These are phyloP conservation scores for Anolis apletophallus DNA, from an alignment of 2,797 vertebrate genomes.

Conservation along the genomic window DNA sequence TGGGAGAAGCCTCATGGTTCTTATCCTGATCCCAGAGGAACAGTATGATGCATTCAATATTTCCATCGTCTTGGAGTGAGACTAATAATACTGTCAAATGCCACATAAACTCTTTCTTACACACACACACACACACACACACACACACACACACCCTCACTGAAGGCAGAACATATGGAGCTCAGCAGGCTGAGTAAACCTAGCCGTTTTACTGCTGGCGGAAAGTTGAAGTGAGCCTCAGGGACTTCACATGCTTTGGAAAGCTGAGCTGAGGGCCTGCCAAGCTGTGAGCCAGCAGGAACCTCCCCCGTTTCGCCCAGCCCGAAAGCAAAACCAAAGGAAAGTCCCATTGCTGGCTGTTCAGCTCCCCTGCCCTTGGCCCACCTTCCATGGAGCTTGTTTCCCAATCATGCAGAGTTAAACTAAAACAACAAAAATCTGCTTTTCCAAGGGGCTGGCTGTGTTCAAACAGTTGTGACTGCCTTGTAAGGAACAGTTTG, in stretches of 20 bases:
- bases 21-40: background rate
- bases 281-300: background rate
- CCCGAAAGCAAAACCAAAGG: background rate
- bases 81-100: background rate
- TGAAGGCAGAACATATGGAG: constrained; percentile 3
- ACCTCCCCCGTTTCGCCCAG: background rate
- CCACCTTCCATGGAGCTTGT: background rate
- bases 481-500: background rate
- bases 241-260: background rate
- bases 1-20: background rate
- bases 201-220: background rate
- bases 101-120: background rate
- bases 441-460: background rate
- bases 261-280: background rate
- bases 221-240: background rate
- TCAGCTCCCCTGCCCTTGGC: background rate
- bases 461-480: background rate
- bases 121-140: background rate
- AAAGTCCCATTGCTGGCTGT: background rate
- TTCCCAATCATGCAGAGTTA: background rate
- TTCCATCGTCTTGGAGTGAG: background rate
- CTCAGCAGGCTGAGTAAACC: constrained; percentile 14
- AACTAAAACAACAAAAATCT: background rate
- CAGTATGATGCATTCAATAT: background rate
- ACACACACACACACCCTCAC: too few species aligned